Conservation (phyloP, 2,113 vertebrate species). For the Uria lomvia region DNA sequence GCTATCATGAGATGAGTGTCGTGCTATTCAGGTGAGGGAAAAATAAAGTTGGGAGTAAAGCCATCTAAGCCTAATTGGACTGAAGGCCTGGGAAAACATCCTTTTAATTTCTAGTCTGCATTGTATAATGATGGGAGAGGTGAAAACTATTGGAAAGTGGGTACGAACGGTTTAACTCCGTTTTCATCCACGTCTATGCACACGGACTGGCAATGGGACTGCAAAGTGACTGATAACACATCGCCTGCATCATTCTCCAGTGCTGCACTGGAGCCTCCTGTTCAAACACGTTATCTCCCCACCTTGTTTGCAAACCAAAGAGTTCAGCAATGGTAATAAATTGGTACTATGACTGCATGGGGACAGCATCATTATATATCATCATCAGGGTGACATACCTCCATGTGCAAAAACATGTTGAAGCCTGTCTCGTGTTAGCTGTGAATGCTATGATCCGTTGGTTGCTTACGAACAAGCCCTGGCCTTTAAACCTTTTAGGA, state of each 20-base stretch:
- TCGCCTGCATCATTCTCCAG: neutral
- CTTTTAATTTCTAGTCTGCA: neutral
- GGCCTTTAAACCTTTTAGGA: neutral
- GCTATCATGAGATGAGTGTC: neutral
- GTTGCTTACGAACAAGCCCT: neutral
- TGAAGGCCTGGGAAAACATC: neutral
- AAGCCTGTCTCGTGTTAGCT: neutral
- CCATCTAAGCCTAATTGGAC: neutral
- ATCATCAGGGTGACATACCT: neutral
- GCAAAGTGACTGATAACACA: neutral
- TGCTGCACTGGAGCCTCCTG: neutral
- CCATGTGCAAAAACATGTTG: neutral
- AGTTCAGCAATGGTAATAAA: neutral
- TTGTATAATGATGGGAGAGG: neutral
- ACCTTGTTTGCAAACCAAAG: neutral
- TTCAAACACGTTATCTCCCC: neutral
- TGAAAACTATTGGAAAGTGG: neutral
- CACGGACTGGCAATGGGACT: neutral
- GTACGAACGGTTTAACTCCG: neutral
- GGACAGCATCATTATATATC: neutral
- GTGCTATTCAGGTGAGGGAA: neutral
- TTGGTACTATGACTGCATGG: neutral
- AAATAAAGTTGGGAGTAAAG: neutral
- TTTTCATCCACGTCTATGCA: neutral
- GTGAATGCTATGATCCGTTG: neutral